Evolutionary conservation across 2,113 vertebrate genomes (phyloP).

Genomic region (Pleuronectes platessa): DNA sequence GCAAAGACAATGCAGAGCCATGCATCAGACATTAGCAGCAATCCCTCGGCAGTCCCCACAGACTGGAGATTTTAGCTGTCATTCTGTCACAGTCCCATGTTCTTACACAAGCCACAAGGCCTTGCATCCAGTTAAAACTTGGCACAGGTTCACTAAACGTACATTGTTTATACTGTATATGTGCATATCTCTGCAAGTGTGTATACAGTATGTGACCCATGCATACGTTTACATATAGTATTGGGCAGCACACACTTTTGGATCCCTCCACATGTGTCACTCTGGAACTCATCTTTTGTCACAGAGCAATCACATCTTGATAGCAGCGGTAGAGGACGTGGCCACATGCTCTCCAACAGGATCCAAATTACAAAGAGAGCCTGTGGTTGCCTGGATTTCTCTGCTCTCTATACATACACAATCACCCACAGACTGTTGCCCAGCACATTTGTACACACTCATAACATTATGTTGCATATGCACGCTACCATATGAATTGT

Average conservation of each 20-base stretch:
- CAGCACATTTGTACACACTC: slow-evolving; percentile 29
- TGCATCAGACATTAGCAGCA: slow-evolving; percentile 50
- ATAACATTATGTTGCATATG: slow-evolving; percentile 10
- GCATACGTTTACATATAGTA: slow-evolving; percentile 16
- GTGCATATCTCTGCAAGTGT: slow-evolving; percentile 12
- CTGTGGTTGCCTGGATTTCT: slow-evolving; percentile 49
- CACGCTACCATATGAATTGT: slow-evolving; percentile 17
- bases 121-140: background rate
- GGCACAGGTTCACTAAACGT: background rate
- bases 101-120: slow-evolving; percentile 63
- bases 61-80: slow-evolving; percentile 58
- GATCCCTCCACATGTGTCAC: slow-evolving; percentile 60
- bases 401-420: slow-evolving; percentile 28
- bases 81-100: slow-evolving; percentile 50
- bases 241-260: slow-evolving; percentile 21
- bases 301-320: slow-evolving; percentile 70
- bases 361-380: slow-evolving; percentile 52
- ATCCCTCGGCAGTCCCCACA: slow-evolving; percentile 47
- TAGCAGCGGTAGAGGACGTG: slow-evolving; percentile 48
- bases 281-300: slow-evolving; percentile 69
- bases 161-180: slow-evolving; percentile 12
- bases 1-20: slow-evolving; percentile 57
- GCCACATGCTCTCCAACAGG: slow-evolving; percentile 57
- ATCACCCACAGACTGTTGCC: slow-evolving; percentile 27
- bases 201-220: slow-evolving; percentile 15